Base-by-base conservation (phyloP, 2,113 vertebrate genomes). In the Theristicus caerulescens region DNA sequence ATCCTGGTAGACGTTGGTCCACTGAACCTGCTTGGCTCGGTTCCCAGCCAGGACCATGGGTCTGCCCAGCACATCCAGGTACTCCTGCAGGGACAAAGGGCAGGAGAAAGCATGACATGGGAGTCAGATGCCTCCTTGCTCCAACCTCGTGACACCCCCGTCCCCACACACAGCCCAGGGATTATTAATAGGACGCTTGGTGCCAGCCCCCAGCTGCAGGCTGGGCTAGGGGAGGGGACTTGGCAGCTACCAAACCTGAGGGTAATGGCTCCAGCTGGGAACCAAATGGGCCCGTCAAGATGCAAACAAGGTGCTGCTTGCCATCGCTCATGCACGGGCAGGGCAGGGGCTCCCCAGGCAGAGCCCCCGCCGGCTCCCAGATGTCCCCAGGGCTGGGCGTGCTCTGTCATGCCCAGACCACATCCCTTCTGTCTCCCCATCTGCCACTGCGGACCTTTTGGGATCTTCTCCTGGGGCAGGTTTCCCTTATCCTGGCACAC, bases 1-100 rank as follows among this genome's bases (percentile, higher is more conserved):
- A 73, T 99, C 99, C 96, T 99, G 99, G 96, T 99, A 99, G 77
- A 99, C 99, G 3, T 99, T 99, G 62, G 99, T 99, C 99, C 99
- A 99, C 86, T 99, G 99, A 94, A 99, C 99, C 95, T 99, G 99
- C 95, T 99, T 99, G 93, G 99, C 99, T 88, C 97, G 98, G 73
- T 98, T 98, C 65, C 99, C 99, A 0, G 99, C 99, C 93, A 99
- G 98, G 83, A 99, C 99, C 99, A 99, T 99, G 49, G 99, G 99
- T 66, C 99, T 99, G 71, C 99, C 99, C 96, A 99, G 94, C 51
- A 99, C 99, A 46, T 99, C 99, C 90, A 99, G 98, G 96, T 99
- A 99, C 96, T 99, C 99, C 99, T 99, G 98, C 74, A 77, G 86
- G 76, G 77, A 92, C 82, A 82, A 47, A 29, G 86, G 11, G 14